Evolutionary conservation across 2,113 vertebrate genomes (phyloP), one percentile per base, ranked within the genome.

Genomic region (Butorides virescens): DNA sequence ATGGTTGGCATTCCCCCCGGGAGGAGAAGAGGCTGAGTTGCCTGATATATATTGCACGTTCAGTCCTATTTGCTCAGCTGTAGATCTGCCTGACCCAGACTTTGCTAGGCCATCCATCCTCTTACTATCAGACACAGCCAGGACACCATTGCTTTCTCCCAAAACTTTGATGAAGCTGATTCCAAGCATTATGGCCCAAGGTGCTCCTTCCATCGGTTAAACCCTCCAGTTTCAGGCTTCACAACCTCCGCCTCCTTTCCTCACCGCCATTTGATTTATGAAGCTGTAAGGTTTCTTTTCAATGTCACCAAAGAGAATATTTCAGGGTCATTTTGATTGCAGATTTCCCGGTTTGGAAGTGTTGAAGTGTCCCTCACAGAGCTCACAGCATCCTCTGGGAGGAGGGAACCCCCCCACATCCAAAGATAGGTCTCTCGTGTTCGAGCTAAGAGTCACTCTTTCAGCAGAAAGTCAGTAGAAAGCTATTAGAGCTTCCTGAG

Each of bases 61-160:
- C 50, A 58, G 29, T 70, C 42, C n/a, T 93, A 19, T 91, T 93
- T 96, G 62, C 58, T 92, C 84, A 91, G 92, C 86, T 95, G 86
- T 56, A 91, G 73, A 66, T 80, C 53, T 95, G 58, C 67, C 58
- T 87, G 58, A 39, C 80, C 72, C 2, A 2, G 55, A 47, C 50
- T 76, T 90, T 66, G 70, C 42, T 39, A 58, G 30, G 26, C n/a
- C 3, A 37, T 96, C 56, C 68, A 68, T 83, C 49, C 74, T 90
- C 32, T 70, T 46, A 29, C 79, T 93, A 83, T 75, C 83, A 88
- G 56, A 59, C 53, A 56, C 44, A 72, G 62, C 29, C 63, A 86
- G 42, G n/a, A 73, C 2, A 2, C 49, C 50, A 74, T n/a, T 3
- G 0, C 58, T 79, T 76, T 30, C 29, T 66, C 83, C 80, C 44